Evolutionary conservation across 2,797 vertebrate genomes (phyloP).

Genomic region (Propithecus perrieri): DNA sequence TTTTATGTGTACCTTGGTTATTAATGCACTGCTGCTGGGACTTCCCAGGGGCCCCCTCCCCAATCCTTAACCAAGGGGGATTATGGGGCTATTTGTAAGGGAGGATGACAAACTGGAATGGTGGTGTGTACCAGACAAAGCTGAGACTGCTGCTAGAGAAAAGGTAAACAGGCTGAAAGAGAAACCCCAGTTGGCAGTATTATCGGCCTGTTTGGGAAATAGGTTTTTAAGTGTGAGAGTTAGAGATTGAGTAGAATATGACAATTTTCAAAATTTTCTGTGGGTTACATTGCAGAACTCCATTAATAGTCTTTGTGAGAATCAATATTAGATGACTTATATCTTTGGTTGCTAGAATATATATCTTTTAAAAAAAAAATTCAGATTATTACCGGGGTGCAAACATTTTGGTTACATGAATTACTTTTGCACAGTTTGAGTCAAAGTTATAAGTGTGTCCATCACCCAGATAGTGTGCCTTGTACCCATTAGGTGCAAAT

Average conservation of each 20-base stretch:
- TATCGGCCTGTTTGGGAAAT: neutral
- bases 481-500: too few species aligned
- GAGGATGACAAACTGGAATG: neutral
- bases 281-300: neutral
- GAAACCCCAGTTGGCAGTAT: too few species aligned
- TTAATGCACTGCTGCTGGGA: neutral
- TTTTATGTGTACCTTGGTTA: neutral
- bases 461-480: too few species aligned
- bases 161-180: neutral
- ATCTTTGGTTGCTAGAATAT: neutral
- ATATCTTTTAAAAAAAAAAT: too few species aligned
- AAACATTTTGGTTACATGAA: too few species aligned
- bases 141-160: neutral
- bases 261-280: neutral
- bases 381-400: too few species aligned
- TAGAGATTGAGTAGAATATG: neutral
- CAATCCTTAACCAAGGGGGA: neutral
- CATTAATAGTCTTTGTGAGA: neutral
- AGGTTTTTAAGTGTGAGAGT: neutral
- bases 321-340: neutral
- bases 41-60: fast-evolving
- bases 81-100: neutral
- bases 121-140: neutral
- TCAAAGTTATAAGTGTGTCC: too few species aligned
- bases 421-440: too few species aligned